Percentiles rank a stretch among this genome's conserved stretches.
Conservation (phyloP, 1,140 invertebrate species). For the Drosophila yakuba region DNA sequence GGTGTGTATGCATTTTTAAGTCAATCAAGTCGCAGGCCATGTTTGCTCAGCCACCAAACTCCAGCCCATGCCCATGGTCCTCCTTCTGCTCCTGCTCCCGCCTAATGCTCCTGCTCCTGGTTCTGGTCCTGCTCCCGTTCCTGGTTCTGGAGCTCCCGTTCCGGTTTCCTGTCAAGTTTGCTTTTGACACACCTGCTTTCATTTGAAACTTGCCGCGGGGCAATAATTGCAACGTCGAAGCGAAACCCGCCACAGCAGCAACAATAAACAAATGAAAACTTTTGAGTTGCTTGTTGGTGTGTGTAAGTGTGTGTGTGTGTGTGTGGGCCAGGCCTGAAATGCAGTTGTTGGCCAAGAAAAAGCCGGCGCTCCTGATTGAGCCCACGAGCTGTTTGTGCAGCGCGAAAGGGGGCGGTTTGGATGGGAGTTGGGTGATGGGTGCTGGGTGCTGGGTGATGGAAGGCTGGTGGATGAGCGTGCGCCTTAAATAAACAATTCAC, state of each 20-base stretch:
- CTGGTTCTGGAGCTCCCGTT: slow-evolving; percentile 13
- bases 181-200: slow-evolving; percentile 82
- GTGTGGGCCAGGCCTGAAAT: slow-evolving; percentile 55
- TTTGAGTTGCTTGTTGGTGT: slow-evolving; percentile 22
- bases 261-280: slow-evolving; percentile 69
- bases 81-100: not conserved
- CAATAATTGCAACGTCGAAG: slow-evolving; percentile 73
- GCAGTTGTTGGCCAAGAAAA: slow-evolving; percentile 61
- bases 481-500: slow-evolving; percentile 84
- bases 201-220: slow-evolving; percentile 74
- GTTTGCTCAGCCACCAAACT: slow-evolving; percentile 64
- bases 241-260: slow-evolving; percentile 53
- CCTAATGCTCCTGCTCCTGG: not conserved
- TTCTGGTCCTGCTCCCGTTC: not conserved
- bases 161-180: slow-evolving; percentile 63
- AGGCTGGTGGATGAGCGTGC: slow-evolving; percentile 64
- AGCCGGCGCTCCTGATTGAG: slow-evolving; percentile 65
- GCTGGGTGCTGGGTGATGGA: not conserved
- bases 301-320: too few species aligned
- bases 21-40: slow-evolving; percentile 64
- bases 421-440: not conserved
- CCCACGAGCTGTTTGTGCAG: slow-evolving; percentile 61
- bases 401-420: not conserved
- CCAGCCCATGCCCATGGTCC: not conserved
- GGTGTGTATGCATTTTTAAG: slow-evolving; percentile 76